Percentiles rank a stretch among this genome's conserved stretches.
These are phyloP conservation scores for Aphelocoma californica DNA, from an alignment of 2,797 vertebrate species.

Conservation along the genomic window DNA sequence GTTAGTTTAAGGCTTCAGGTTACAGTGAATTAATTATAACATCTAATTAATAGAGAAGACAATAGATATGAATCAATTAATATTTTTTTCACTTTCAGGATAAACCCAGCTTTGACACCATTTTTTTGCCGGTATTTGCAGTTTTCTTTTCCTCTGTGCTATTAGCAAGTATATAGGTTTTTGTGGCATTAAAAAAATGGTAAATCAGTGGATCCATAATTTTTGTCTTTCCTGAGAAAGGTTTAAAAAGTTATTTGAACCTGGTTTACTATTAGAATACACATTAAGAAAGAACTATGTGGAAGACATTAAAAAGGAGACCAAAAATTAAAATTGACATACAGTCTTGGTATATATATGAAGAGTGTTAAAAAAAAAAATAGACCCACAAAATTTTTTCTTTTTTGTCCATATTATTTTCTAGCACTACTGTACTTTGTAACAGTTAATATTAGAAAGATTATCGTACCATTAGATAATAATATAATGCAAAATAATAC, in stretches of 20 bases:
- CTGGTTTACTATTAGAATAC: not conserved
- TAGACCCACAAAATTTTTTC: rapidly evolving
- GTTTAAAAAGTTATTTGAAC: not conserved
- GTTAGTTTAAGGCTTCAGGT: not conserved
- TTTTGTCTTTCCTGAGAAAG: not conserved
- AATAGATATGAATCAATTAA: not conserved
- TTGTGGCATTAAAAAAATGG: not conserved
- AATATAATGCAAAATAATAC: not conserved
- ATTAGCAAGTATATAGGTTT: not conserved
- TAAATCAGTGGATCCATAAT: not conserved
- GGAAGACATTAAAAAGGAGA: not conserved
- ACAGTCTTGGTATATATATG: not conserved
- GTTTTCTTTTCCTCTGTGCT: not conserved
- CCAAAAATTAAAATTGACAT: not conserved
- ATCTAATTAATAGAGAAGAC: not conserved
- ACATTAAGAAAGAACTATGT: not conserved
- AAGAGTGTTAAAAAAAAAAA: not conserved
- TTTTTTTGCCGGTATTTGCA: not conserved
- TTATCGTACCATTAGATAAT: not conserved
- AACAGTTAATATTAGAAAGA: not conserved
- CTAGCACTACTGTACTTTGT: not conserved
- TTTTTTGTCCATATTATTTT: not conserved
- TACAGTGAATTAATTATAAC: not conserved
- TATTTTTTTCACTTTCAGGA: not conserved
- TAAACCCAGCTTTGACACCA: not conserved